Conservation (phyloP, 2,113 vertebrate genomes). For the Ahaetulla prasina region DNA sequence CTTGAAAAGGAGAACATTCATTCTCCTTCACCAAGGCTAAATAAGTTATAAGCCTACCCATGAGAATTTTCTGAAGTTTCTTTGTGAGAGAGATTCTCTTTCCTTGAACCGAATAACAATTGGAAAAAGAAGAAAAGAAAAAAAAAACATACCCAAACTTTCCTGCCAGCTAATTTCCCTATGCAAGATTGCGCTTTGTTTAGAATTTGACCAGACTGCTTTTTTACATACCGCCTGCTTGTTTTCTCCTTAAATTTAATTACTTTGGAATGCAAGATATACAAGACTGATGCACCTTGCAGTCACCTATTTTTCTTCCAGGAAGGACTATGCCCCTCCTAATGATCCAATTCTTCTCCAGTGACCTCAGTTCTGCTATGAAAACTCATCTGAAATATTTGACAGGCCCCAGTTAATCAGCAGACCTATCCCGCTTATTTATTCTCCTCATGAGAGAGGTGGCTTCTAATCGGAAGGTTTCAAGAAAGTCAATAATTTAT, state of each 20-base stretch:
- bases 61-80: neutral
- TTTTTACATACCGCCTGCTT: neutral
- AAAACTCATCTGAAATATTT: neutral
- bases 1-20: neutral
- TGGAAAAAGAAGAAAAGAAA: neutral
- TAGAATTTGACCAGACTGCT: neutral
- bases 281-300: neutral
- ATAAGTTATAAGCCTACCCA: neutral
- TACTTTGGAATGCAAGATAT: neutral
- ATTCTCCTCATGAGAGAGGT: constrained; percentile 1
- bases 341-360: constrained; percentile 18
- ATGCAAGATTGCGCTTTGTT: neutral
- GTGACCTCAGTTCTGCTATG: neutral
- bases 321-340: neutral
- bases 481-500: constrained; percentile 30
- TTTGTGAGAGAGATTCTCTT: neutral
- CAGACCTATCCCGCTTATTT: neutral
- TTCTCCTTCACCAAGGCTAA: neutral
- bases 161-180: neutral
- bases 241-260: neutral
- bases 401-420: neutral
- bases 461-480: constrained; percentile 10
- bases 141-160: neutral
- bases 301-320: constrained; percentile 4
- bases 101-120: neutral